Conservation (phyloP, 2,888 invertebrate genomes). For the Mesorhabditis sp. region DNA sequence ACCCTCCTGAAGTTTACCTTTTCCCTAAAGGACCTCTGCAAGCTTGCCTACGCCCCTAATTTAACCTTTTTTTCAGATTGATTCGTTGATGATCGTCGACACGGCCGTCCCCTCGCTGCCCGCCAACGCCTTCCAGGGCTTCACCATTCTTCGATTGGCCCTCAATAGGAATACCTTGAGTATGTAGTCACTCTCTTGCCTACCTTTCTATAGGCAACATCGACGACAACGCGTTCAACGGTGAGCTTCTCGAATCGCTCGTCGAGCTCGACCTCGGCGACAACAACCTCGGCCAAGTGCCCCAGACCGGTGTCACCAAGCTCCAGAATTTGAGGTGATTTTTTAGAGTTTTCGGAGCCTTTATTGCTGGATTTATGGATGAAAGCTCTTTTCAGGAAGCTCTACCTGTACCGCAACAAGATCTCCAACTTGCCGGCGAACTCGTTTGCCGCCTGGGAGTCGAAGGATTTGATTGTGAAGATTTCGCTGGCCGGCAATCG, state of each 20-base stretch:
- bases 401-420: conserved; percentile 54
- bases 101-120: conserved; percentile 53
- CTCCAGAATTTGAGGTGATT: conserved; percentile 40
- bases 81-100: conserved; percentile 53
- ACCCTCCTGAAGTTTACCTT: too few relatives aligned
- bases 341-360: background rate
- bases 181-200: background rate
- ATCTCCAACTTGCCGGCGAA: conserved; percentile 42
- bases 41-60: too few relatives aligned
- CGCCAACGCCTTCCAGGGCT: conserved; percentile 52
- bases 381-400: conserved; percentile 29
- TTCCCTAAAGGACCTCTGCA: too few relatives aligned
- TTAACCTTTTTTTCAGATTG: conserved; percentile 43
- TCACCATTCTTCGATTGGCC: conserved; percentile 52
- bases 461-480: conserved; percentile 48
- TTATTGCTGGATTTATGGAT: background rate
- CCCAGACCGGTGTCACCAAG: conserved; percentile 43
- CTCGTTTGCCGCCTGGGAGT: conserved; percentile 45
- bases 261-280: conserved; percentile 56
- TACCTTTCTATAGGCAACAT: conserved; percentile 19
- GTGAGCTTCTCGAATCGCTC: conserved; percentile 49
- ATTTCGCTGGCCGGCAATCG: conserved; percentile 55
- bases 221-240: conserved; percentile 54
- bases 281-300: conserved; percentile 53
- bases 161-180: conserved; percentile 55